Base-by-base conservation (phyloP, 1,140 invertebrate genomes). In the Drosophila teissieri region DNA sequence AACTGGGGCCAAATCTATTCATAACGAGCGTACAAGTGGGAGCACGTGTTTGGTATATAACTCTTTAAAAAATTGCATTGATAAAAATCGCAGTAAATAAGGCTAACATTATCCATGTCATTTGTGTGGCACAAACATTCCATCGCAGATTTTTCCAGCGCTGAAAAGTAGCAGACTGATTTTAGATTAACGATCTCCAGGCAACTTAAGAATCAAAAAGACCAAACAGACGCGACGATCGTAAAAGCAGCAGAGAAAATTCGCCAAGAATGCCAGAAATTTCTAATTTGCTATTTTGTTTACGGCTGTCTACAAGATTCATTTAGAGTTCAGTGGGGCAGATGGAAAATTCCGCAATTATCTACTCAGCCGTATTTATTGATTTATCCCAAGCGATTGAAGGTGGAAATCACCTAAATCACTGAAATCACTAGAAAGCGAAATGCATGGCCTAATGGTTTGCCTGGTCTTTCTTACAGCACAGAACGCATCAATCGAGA, bases 401-500 rank as follows among this genome's bases (percentile, higher is more conserved):
- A 37, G 40, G 19, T 52, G 17, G 37, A 49, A 15, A 31, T 22
- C 0, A 12, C 0, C 2, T 7, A 31, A 31, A 49, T 31, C 24
- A 49, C 1, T 3, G 36, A 11, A 37, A 37, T 12, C 2, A 1
- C 1, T 14, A n/a, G 46, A 40, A 69, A 34, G 39, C 1, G 65
- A 70, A 70, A 70, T 72, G 68, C 68, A 70, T 57, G 67, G 52
- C 48, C 56, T 84, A 45, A 54, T 82, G 36, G 53, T 67, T 40
- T 69, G 62, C 44, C 67, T 72, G 49, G 73, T 75, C 62, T 68
- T 77, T 44, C 61, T 91, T 91, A 91, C 88, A 92, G 92, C 90
- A 90, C 90, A 92, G 85, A 82, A 82, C 85, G 92, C 92, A 84
- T 85, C 84, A 70, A 91, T 92, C 68, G 78, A 67, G 56, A 76